phyloP scores from a whole-genome alignment of 1,140 invertebrate species.

The Xylocopa sonorina region DNA sequence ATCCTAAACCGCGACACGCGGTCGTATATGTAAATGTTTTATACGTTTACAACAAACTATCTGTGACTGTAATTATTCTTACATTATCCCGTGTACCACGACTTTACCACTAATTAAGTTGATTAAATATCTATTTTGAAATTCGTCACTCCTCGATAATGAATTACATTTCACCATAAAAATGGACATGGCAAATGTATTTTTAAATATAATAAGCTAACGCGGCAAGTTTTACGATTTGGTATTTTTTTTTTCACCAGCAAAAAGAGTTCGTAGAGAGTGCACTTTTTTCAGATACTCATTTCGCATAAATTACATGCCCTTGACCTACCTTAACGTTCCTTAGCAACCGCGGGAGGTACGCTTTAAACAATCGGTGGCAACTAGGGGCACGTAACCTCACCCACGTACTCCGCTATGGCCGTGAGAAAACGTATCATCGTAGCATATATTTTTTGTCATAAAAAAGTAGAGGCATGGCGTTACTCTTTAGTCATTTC shows the following conservation, averaged over 20 bases:
- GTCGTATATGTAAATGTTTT: conserved; percentile 30
- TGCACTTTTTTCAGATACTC: conserved; percentile 26
- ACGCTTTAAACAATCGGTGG: conserved; percentile 52
- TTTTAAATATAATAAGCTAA: no score
- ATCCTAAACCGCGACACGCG: conserved; percentile 55
- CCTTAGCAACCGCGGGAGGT: conserved; percentile 46
- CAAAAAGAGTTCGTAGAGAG: background rate
- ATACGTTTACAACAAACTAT: conserved; percentile 1
- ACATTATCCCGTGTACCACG: background rate
- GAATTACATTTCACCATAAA: background rate
- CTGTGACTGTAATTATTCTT: conserved; percentile 21
- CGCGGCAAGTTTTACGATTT: background rate
- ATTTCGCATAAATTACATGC: conserved; percentile 26
- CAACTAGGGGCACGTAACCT: conserved; percentile 58
- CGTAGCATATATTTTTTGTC: conserved; percentile 9
- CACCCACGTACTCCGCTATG: conserved; percentile 49
- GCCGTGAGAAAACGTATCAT: conserved; percentile 47
- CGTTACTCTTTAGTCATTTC: background rate
- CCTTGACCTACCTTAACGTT: conserved; percentile 68
- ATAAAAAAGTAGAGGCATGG: background rate
- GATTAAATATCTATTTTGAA: background rate
- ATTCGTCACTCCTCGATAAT: background rate
- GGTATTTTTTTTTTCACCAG: background rate
- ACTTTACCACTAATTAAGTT: background rate
- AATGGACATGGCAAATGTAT: no score